phyloP scores from a whole-genome alignment of 2,888 invertebrate genomes.

The Tortricodes alternella region DNA sequence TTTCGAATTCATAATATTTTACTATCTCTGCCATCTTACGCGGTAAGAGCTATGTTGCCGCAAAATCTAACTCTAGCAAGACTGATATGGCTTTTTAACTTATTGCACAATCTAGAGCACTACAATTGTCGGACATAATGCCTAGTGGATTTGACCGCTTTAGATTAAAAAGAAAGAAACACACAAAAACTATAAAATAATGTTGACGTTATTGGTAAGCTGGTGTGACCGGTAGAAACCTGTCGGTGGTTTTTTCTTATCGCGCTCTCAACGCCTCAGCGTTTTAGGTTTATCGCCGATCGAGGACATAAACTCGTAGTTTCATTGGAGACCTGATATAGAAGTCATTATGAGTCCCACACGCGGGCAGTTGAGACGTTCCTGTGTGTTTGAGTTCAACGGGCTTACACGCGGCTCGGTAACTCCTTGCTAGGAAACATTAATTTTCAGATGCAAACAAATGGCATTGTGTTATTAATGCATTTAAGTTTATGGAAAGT shows the following conservation, averaged over 20 bases:
- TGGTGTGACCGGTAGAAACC: slow-evolving; percentile 16
- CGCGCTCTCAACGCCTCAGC: slow-evolving; percentile 56
- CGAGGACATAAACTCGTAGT: slow-evolving; percentile 63
- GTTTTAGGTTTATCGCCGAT: slow-evolving; percentile 67
- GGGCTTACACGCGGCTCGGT: too few species aligned
- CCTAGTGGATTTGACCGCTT: not conserved
- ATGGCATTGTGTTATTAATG: too few species aligned
- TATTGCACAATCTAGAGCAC: not conserved
- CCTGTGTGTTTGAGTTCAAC: not conserved
- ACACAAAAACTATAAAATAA: slow-evolving; percentile 17
- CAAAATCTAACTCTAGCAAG: too few species aligned
- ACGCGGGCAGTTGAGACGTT: slow-evolving; percentile 40
- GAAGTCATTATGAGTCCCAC: slow-evolving; percentile 33
- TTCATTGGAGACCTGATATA: slow-evolving; percentile 63
- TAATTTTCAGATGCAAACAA: too few species aligned
- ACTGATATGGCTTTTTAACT: too few species aligned
- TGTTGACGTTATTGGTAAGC: slow-evolving; percentile 13
- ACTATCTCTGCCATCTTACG: too few species aligned
- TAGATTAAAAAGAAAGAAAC: slow-evolving; percentile 10
- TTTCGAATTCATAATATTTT: too few species aligned
- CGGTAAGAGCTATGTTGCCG: too few species aligned
- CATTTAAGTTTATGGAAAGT: too few species aligned
- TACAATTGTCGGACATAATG: not conserved
- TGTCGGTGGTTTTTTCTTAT: slow-evolving; percentile 43
- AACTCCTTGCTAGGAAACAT: too few species aligned